Evolutionary conservation across 1,140 invertebrate genomes (phyloP).

Genomic region (Melanaphis sacchari): DNA sequence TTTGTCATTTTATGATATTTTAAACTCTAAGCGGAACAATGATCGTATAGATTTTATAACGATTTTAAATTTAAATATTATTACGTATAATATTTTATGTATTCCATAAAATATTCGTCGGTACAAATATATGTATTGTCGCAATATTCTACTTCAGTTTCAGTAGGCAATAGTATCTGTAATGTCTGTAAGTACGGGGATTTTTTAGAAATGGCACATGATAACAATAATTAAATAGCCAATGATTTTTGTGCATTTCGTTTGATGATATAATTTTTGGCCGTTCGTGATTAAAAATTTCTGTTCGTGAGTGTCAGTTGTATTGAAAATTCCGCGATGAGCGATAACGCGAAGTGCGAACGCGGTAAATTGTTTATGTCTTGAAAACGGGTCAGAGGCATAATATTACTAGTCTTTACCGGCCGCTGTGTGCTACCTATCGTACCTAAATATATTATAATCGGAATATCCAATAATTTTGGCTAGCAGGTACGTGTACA

Average conservation of each 20-base stretch:
- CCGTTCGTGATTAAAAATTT: not conserved
- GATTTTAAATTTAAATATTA: too few relatives aligned
- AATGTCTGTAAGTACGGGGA: too few relatives aligned
- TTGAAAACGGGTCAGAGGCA: not conserved
- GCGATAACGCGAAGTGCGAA: not conserved
- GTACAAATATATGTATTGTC: too few relatives aligned
- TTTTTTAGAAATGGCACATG: too few relatives aligned
- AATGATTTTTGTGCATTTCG: not conserved
- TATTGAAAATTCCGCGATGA: not conserved
- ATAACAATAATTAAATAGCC: too few relatives aligned
- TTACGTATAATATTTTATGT: too few relatives aligned
- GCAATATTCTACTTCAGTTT: too few relatives aligned
- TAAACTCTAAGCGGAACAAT: too few relatives aligned
- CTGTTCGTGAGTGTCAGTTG: not conserved
- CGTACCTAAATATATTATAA: not conserved
- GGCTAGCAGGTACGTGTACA: not conserved
- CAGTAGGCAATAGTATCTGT: too few relatives aligned
- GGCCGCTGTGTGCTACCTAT: not conserved
- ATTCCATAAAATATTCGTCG: too few relatives aligned
- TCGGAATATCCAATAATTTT: not conserved
- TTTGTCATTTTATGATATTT: too few relatives aligned
- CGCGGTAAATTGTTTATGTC: not conserved
- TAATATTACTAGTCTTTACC: not conserved
- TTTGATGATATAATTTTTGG: not conserved
- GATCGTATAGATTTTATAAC: too few relatives aligned